Evolutionary conservation across 2,797 vertebrate genomes (phyloP).

Genomic region (Cichlasoma orientale): DNA sequence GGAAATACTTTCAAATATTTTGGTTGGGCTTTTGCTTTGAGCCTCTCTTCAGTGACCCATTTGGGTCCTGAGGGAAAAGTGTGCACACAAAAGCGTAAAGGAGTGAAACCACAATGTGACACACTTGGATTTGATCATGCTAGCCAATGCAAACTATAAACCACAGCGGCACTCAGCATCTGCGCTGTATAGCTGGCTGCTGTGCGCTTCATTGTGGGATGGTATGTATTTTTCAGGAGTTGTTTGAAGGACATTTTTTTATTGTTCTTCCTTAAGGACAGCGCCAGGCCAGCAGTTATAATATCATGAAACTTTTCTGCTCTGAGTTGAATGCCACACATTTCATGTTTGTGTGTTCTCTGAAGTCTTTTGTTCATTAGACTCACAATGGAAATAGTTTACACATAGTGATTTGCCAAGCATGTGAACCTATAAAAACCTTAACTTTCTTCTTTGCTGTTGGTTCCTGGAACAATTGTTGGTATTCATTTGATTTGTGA

Average conservation of each 20-base stretch:
- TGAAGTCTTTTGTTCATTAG: background rate
- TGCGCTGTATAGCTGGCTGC: background rate
- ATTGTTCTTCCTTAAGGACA: background rate
- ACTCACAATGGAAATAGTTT: background rate
- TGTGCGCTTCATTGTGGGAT: slow-evolving; percentile 14
- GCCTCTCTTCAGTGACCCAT: slow-evolving; percentile 63
- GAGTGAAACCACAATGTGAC: slow-evolving; percentile 34
- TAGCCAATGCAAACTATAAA: slow-evolving; percentile 44
- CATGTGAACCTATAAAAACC: background rate
- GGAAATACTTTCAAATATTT: slow-evolving; percentile 72
- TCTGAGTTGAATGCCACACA: background rate
- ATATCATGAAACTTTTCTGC: slow-evolving; percentile 8
- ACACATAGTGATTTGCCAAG: background rate
- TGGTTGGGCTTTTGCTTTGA: slow-evolving; percentile 62
- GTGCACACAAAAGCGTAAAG: slow-evolving; percentile 35
- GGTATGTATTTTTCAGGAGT: background rate
- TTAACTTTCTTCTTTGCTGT: background rate
- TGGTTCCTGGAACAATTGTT: background rate
- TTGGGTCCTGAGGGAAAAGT: slow-evolving; percentile 46
- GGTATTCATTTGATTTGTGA: background rate
- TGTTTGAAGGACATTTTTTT: background rate
- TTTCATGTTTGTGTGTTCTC: background rate
- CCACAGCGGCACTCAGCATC: slow-evolving; percentile 39
- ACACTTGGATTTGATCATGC: slow-evolving; percentile 60
- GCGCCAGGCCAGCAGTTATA: background rate